Conservation (phyloP, 2,888 invertebrate genomes). For the Escarpia spicata region DNA sequence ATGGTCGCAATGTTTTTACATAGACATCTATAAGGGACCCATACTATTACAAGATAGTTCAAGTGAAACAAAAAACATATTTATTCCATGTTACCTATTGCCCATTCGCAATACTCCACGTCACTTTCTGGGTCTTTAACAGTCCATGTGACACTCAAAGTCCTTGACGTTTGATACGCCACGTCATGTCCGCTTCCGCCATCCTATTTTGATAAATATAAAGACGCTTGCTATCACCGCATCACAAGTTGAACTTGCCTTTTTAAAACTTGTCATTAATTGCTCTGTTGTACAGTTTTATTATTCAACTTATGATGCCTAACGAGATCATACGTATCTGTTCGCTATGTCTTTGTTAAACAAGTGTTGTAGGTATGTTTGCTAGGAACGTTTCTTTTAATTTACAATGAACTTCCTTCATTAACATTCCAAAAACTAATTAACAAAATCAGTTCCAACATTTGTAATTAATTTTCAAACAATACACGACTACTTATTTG, state of each 20-base stretch:
- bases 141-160: background rate
- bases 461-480: too few relatives aligned
- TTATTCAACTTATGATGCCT: too few relatives aligned
- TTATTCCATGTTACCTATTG: background rate
- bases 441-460: too few relatives aligned
- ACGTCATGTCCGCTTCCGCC: background rate
- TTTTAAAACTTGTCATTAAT: background rate
- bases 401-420: too few relatives aligned
- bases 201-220: background rate
- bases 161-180: background rate
- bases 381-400: too few relatives aligned
- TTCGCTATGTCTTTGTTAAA: too few relatives aligned
- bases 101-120: background rate
- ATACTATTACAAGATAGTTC: background rate
- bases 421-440: too few relatives aligned
- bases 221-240: background rate
- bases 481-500: too few relatives aligned
- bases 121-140: background rate
- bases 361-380: too few relatives aligned
- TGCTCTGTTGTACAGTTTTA: background rate
- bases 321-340: too few relatives aligned
- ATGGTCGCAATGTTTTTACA: too few relatives aligned
- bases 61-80: background rate
- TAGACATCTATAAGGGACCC: background rate
- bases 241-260: background rate